Evolutionary conservation across 2,888 invertebrate genomes (phyloP), one percentile per base, ranked within the genome.

Genomic region (Aethes cnicana): DNA sequence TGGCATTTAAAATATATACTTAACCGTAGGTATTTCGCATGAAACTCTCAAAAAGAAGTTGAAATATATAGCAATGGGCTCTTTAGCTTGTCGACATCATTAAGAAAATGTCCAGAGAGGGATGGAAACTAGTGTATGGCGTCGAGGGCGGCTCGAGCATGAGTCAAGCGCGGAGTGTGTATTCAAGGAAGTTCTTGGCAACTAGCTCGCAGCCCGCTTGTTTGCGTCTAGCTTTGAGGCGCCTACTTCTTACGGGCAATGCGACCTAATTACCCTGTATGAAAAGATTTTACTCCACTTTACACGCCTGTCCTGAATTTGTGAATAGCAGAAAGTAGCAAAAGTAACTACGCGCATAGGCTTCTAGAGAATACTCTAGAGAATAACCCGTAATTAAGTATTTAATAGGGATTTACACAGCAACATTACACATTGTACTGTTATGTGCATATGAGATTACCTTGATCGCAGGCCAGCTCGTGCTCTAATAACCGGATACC

Each of bases 201-300:
- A 53, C 46, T 42, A 8, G 37, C 47, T 46, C 30, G 43, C 21
- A 54, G 59, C n/a, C n/a, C n/a, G n/a, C 52, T 55, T 42, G 55
- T 53, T 28, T 54, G 58, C 55, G 47, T 33, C 25, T 44, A 11
- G 46, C 52, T 48, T 47, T 43, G 53, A 59, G 57, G 53, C 53
- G 47, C 37, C 32, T 23, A 52, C 58, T 62, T 64, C 60, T 66
- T 59, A 62, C 57, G 63, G 61, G 54, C 66, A 63, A 61, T 59
- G 57, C 68, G 66, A 68, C 73, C 72, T 65, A 71, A 73, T 72
- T 70, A 66, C 35, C 53, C 47, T 41, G 20, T 16, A 33, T 42
- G 36, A 47, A 32, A 50, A 41, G 30, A 46, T 39, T 32, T 37
- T 9, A 42, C 33, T 14, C 8, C 20, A 11, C 18, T 6, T 1